phyloP scores from a whole-genome alignment of 2,113 vertebrate genomes.

The Zosterops pallidus region DNA sequence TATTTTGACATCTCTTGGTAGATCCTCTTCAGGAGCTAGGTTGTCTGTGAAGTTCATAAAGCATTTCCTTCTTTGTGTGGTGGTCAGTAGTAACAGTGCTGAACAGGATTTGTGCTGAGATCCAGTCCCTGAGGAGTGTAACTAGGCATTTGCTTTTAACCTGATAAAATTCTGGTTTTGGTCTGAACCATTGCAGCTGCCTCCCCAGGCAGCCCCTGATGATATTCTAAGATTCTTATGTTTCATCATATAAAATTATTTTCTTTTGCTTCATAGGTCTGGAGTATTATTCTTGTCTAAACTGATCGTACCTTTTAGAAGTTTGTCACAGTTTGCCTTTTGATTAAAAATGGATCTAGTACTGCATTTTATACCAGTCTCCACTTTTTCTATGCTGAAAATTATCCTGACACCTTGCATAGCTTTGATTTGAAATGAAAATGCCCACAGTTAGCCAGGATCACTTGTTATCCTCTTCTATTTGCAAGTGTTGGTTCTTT shows the following conservation, averaged over 20 bases:
- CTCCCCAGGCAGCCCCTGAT: neutral
- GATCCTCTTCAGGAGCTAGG: neutral
- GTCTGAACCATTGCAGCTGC: neutral
- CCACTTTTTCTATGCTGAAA: neutral
- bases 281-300: neutral
- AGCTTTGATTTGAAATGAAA: neutral
- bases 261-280: neutral
- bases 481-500: neutral
- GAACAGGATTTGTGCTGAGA: neutral
- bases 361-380: neutral
- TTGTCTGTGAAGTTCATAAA: neutral
- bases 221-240: neutral
- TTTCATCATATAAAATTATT: neutral
- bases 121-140: neutral
- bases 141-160: neutral
- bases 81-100: neutral
- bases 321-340: neutral
- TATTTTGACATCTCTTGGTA: neutral
- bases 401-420: neutral
- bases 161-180: neutral
- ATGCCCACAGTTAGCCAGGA: neutral
- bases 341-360: neutral
- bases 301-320: neutral
- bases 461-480: neutral
- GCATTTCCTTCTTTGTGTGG: neutral